These are phyloP conservation scores for Neofelis nebulosa DNA, from an alignment of 2,113 vertebrate genomes.

Conservation along the genomic window DNA sequence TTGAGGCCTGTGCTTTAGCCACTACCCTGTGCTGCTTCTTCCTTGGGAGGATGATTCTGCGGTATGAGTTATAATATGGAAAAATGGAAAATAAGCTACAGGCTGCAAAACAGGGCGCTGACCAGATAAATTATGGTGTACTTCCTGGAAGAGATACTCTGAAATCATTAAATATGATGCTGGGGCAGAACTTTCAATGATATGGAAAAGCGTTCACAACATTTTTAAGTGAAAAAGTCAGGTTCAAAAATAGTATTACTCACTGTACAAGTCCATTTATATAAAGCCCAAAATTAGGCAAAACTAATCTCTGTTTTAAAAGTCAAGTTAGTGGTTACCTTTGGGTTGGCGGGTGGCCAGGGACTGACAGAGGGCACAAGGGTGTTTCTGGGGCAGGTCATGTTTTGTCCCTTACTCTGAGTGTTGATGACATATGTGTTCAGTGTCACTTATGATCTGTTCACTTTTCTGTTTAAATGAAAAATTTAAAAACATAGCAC, in stretches of 20 bases:
- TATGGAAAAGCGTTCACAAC: background rate
- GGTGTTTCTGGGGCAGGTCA: background rate
- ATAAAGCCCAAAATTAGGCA: background rate
- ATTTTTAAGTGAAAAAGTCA: background rate
- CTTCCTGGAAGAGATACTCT: background rate
- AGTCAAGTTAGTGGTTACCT: background rate
- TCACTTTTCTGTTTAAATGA: background rate
- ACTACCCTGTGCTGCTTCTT: background rate
- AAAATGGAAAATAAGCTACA: background rate
- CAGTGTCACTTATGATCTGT: background rate
- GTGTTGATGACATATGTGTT: background rate
- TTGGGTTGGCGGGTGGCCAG: background rate
- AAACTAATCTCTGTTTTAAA: background rate
- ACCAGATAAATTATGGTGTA: background rate
- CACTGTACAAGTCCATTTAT: background rate
- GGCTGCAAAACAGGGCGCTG: background rate
- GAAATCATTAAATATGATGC: background rate
- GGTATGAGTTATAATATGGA: background rate
- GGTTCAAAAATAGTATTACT: background rate
- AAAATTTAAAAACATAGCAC: background rate
- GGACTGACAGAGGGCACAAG: background rate
- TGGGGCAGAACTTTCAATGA: background rate
- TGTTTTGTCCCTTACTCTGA: background rate
- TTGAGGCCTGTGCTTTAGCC: background rate
- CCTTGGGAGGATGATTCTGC: background rate